phyloP scores from a whole-genome alignment of 2,113 vertebrate genomes.

The Sardina pilchardus region DNA sequence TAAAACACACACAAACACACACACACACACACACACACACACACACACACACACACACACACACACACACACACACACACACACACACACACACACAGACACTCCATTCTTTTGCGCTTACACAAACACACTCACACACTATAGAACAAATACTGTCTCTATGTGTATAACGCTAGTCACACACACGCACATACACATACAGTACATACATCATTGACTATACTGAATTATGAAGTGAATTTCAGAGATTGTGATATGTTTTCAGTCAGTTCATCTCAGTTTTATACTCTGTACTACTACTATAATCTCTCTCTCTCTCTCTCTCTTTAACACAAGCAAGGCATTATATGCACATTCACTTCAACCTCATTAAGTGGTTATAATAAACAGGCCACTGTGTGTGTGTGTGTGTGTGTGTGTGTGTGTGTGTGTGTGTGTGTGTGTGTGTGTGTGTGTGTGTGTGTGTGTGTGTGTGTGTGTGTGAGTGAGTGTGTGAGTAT shows the following conservation, averaged over 20 bases:
- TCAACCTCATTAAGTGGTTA: conserved; percentile 17
- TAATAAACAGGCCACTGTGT: conserved; percentile 17
- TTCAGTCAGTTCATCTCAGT: neutral
- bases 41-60: neutral
- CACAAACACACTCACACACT: too few relatives aligned
- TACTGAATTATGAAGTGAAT: neutral
- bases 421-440: conserved; percentile 30
- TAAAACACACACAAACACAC: neutral
- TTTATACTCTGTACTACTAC: neutral
- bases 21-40: neutral
- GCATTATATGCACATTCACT: neutral
- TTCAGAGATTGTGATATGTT: neutral
- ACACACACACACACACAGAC: neutral
- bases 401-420: neutral
- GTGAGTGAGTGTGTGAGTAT: neutral
- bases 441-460: neutral
- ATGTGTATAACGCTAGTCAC: neutral
- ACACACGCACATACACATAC: too few relatives aligned
- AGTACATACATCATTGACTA: neutral
- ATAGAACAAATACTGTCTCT: too few relatives aligned
- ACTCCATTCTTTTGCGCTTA: too few relatives aligned
- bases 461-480: neutral
- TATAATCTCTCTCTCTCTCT: neutral
- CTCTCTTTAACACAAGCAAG: neutral
- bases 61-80: neutral